Conservation (phyloP, 2,888 invertebrate species). For the Drosophila peninsularis region DNA sequence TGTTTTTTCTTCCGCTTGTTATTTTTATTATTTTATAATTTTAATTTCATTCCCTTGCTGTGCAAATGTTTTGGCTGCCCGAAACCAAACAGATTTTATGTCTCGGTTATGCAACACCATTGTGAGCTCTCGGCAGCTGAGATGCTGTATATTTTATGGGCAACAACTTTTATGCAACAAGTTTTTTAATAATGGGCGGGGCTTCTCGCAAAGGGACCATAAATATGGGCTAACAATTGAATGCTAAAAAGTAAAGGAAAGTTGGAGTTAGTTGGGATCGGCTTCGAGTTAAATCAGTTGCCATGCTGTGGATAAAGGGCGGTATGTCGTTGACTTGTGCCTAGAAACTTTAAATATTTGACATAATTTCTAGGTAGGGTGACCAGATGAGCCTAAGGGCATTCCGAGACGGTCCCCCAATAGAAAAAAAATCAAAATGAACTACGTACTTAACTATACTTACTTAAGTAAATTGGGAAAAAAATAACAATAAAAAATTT, state of each 20-base stretch:
- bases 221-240: slow-evolving; percentile 48
- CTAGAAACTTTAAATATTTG: background rate
- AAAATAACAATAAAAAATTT: too few relatives aligned
- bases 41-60: slow-evolving; percentile 61
- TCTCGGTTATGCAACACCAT: slow-evolving; percentile 68
- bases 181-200: slow-evolving; percentile 32
- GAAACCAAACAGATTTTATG: slow-evolving; percentile 62
- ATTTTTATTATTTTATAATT: slow-evolving; percentile 48
- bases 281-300: slow-evolving; percentile 3
- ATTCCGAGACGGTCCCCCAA: too few relatives aligned
- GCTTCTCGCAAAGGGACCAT: slow-evolving; percentile 10
- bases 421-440: too few relatives aligned
- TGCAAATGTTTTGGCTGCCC: slow-evolving; percentile 70
- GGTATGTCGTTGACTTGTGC: too few relatives aligned
- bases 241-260: slow-evolving; percentile 8
- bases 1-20: slow-evolving; percentile 24
- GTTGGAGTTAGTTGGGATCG: slow-evolving; percentile 12
- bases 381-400: too few relatives aligned
- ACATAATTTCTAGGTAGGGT: too few relatives aligned
- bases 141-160: slow-evolving; percentile 36
- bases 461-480: too few relatives aligned
- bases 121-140: slow-evolving; percentile 22
- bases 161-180: slow-evolving; percentile 66
- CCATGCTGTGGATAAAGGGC: background rate
- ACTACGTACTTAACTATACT: too few relatives aligned